Conservation (phyloP, 2,888 invertebrate species). For the Patella pellucida region DNA sequence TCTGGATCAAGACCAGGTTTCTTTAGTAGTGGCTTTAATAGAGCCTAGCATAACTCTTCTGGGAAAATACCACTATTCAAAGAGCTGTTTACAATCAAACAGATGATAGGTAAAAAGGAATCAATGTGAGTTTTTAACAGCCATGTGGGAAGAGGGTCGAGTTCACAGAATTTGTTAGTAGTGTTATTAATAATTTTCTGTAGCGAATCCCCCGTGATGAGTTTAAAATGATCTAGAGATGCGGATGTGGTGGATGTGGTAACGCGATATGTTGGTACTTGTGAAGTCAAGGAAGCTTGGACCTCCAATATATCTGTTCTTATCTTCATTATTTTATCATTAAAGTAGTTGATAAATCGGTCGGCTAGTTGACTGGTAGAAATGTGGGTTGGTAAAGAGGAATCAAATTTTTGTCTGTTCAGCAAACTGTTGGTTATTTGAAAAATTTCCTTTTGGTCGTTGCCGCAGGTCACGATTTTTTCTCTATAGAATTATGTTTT, state of each 20-base stretch:
- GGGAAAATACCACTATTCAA: conserved; percentile 6
- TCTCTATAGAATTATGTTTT: background rate
- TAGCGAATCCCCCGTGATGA: background rate
- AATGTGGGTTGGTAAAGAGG: background rate
- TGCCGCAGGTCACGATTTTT: background rate
- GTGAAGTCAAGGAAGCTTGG: background rate
- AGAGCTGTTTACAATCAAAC: conserved; percentile 4
- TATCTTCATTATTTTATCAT: background rate
- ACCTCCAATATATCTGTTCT: background rate
- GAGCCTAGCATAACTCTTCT: background rate
- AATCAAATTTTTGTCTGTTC: background rate
- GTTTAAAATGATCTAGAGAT: background rate
- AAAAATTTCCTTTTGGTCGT: background rate
- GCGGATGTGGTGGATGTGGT: conserved; percentile 4
- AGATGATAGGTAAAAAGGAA: conserved; percentile 7
- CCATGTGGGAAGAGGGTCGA: conserved; percentile 23
- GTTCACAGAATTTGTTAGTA: conserved; percentile 16
- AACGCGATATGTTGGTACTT: background rate
- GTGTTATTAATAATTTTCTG: background rate
- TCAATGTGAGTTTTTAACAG: conserved; percentile 16
- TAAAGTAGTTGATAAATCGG: background rate
- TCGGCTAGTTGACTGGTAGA: background rate
- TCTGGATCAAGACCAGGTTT: conserved; percentile 1
- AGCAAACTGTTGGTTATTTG: background rate
- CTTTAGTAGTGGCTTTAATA: background rate